Conservation (phyloP, 1,140 invertebrate genomes). For the Ericerus pela region DNA sequence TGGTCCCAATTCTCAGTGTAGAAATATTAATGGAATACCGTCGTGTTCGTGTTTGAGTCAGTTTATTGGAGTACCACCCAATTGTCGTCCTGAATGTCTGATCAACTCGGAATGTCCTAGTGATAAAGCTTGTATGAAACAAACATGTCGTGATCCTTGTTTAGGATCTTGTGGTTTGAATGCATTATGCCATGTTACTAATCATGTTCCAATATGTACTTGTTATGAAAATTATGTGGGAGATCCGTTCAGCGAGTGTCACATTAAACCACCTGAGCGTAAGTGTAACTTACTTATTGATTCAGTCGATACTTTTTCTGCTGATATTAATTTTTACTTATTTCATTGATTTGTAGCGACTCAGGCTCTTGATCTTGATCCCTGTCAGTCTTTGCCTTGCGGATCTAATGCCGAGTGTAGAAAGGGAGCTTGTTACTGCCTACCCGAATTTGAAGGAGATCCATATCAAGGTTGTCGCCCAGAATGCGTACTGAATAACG, state of each 20-base stretch:
- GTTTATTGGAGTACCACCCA: conserved; percentile 31
- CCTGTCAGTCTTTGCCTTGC: conserved; percentile 49
- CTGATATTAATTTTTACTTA: background rate
- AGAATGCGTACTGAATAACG: conserved; percentile 46
- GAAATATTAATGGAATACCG: conserved; percentile 29
- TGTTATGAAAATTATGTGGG: conserved; percentile 34
- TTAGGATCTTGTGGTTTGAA: conserved; percentile 31
- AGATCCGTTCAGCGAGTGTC: conserved; percentile 36
- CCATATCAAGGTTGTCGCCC: conserved; percentile 45
- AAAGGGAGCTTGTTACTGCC: conserved; percentile 42
- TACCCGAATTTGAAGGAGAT: conserved; percentile 44
- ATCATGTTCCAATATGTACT: conserved; percentile 35
- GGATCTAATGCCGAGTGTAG: conserved; percentile 54
- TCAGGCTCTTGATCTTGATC: conserved; percentile 30
- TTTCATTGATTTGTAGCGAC: conserved; percentile 9
- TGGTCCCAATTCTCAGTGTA: conserved; percentile 37
- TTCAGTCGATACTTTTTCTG: background rate
- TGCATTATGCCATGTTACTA: conserved; percentile 34
- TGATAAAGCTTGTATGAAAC: conserved; percentile 30
- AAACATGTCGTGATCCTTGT: conserved; percentile 31
- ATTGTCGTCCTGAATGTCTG: conserved; percentile 35
- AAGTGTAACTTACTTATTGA: conserved; percentile 23
- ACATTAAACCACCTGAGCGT: conserved; percentile 29
- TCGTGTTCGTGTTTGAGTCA: conserved; percentile 31
- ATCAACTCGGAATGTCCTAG: conserved; percentile 31